Evolutionary conservation across 2,113 vertebrate genomes (phyloP), one percentile per base, ranked within the genome.

Genomic region (Apeltes quadracus): DNA sequence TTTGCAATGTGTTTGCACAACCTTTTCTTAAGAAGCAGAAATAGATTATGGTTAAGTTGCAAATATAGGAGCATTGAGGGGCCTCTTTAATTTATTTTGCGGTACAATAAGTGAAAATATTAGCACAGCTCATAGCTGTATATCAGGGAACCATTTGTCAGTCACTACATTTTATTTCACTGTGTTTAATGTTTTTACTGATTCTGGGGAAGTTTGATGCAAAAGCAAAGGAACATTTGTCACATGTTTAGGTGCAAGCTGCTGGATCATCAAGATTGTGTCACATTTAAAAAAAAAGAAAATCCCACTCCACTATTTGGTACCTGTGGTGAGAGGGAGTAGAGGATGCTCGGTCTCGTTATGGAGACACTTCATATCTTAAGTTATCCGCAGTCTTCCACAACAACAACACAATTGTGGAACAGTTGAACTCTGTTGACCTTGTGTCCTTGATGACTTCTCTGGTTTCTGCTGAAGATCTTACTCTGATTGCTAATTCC

Each of bases 401-500:
- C 50, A 59, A 54, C 32, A 50, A 43, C 56, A 66, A 18, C 44
- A 46, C 4, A 0, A 5, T 7, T 4, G 57, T 43, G 14, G 34
- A 72, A 55, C 43, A 64, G 55, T 2, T 81, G 66, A 83, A 84
- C 82, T 80, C 70, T 3, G 6, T 16, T 78, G 78, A 84, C 62
- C 74, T 55, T 15, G 16, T 50, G 63, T 82, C 53, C 16, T 8
- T 22, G 56, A 76, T 34, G 20, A 68, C 68, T 20, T 59, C 29
- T 82, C 68, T 64, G 55, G n/a, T 63, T 79, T 71, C 67, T 4
- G 27, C 61, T 59, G 11, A 72, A 67, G 69, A 81, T 85, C 84
- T 84, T 84, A 78, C 68, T 44, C 56, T 44, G 5, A 54, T 77
- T 81, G 57, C 78, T 57, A 71, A 79, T 59, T 75, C 73, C 55